A percentile compares a stretch with the other conserved stretches of the same genome.
These are phyloP conservation scores for Episyrphus balteatus DNA, from an alignment of 1,140 invertebrate species.

Conservation along the genomic window DNA sequence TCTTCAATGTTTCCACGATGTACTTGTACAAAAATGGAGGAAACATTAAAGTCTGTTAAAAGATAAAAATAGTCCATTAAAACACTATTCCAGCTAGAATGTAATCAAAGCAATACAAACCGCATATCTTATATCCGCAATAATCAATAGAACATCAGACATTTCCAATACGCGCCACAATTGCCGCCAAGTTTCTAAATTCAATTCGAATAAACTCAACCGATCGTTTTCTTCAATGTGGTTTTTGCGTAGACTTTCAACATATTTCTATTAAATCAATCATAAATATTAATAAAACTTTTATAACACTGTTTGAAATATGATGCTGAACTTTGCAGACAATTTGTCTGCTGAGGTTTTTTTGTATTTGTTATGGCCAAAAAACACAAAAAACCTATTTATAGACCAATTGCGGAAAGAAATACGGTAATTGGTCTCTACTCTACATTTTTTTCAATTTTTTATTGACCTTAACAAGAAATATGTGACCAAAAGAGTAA, in stretches of 20 bases:
- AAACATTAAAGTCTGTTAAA: constrained; percentile 62
- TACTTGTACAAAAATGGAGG: constrained; percentile 80
- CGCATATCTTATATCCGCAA: constrained; percentile 75
- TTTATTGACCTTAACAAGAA: too few species aligned
- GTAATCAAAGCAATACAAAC: constrained; percentile 40
- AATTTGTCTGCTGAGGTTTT: too few species aligned
- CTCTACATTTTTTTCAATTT: too few species aligned
- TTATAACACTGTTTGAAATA: not conserved
- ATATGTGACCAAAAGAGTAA: too few species aligned
- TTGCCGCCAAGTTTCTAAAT: constrained; percentile 88
- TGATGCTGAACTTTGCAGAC: not conserved
- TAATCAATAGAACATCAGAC: constrained; percentile 73
- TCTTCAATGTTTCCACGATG: constrained; percentile 59
- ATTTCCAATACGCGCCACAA: constrained; percentile 87
- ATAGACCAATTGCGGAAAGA: too few species aligned
- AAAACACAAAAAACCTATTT: too few species aligned
- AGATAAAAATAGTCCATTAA: not conserved
- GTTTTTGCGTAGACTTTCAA: constrained; percentile 38
- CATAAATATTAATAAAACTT: not conserved
- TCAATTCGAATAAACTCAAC: constrained; percentile 63
- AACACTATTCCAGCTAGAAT: not conserved
- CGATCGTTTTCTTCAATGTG: constrained; percentile 37
- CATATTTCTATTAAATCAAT: constrained; percentile 38
- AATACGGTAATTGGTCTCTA: too few species aligned
- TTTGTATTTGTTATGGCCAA: too few species aligned